Evolutionary conservation across 1,140 invertebrate species (phyloP), one percentile per base, ranked within the genome.

Genomic region (Hydropsyche tenuis): DNA sequence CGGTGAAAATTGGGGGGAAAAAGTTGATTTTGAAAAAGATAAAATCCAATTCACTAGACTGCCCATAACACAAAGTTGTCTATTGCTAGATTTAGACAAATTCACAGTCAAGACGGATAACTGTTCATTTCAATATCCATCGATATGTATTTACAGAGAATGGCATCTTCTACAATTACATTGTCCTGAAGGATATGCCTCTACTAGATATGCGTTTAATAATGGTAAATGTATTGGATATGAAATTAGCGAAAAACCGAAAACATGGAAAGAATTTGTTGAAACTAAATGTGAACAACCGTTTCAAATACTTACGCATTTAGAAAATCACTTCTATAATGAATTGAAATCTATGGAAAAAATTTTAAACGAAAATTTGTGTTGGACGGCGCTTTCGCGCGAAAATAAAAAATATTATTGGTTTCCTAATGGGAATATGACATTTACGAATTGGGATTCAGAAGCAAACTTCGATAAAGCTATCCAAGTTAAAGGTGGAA

Each of bases 1-100:
- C 5, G 82, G 81, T 18, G 66, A 79, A 68, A 73, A 53, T 0
- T 83, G 79, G 79, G 79, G 78, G 25, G 53, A 79, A 11, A 30
- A 70, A 20, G 12, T 79, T 12, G 63, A 79, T 18, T 73, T 78
- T 60, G 53, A 73, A 22, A 73, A 76, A 12, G 42, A 64, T 30
- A 43, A 75, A 0, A 53, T 71, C 1, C 16, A 64, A 1, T 30
- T 43, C 14, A 42, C 77, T 6, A 42, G 71, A 16, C 20, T 73
- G n/a, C 62, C 69, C 25, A 37, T 74, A 27, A 43, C 16, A 42
- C 73, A 77, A 70, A 70, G 66, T 25, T 78, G 77, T 56, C 43
- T 78, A 20, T 43, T 78, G 7, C 22, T 77, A 9, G 77, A 78
- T 66, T 27, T 78, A 6, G 70, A 73, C 11, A 75, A 72, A 45